These are phyloP conservation scores for Acheta domesticus DNA, from an alignment of 2,888 invertebrate species.

Conservation along the genomic window DNA sequence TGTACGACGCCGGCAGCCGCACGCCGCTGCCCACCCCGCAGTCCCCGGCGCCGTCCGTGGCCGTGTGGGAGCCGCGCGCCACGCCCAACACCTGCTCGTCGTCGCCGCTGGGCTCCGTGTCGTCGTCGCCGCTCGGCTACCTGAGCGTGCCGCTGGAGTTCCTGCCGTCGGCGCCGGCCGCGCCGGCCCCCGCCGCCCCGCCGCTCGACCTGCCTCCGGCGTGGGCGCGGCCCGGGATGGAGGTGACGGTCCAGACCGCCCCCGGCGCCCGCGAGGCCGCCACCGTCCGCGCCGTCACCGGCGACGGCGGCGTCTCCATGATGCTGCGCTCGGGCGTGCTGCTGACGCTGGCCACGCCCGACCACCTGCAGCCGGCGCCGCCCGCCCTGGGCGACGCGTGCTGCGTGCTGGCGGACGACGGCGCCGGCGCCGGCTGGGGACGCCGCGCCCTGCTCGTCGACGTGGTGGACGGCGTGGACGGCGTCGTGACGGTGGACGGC, in stretches of 20 bases:
- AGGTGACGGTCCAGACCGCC: neutral
- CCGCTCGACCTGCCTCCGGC: neutral
- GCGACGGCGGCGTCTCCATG: neutral
- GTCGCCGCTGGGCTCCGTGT: neutral
- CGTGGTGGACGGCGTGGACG: constrained; percentile 18
- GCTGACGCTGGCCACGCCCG: neutral
- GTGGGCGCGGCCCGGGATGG: neutral
- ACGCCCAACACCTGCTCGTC: neutral
- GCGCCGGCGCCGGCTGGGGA: neutral
- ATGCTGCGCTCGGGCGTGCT: neutral
- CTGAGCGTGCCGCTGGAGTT: neutral
- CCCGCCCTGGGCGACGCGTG: neutral
- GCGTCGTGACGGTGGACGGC: neutral
- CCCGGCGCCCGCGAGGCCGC: neutral
- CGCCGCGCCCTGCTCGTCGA: neutral
- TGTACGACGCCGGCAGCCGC: constrained; percentile 5
- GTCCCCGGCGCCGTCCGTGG: neutral
- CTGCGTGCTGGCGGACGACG: neutral
- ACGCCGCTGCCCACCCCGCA: neutral
- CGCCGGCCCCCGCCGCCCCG: neutral
- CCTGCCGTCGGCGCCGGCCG: neutral
- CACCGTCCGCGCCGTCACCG: neutral
- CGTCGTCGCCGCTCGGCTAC: neutral
- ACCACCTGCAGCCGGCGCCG: neutral
- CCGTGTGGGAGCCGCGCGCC: neutral